Conservation (phyloP, 2,113 vertebrate genomes). For the Peromyscus californicus region DNA sequence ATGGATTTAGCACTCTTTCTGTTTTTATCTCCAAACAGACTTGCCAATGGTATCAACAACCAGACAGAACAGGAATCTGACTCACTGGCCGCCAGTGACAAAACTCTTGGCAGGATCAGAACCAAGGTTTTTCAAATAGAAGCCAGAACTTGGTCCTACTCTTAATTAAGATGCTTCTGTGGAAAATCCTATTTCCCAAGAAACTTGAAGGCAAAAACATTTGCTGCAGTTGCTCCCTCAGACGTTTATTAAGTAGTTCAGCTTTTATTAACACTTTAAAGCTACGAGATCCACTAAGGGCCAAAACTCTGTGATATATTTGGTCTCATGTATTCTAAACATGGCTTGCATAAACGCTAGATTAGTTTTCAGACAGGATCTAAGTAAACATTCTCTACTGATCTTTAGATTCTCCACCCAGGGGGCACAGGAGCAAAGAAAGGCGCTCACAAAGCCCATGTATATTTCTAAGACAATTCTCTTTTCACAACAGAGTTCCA, state of each 20-base stretch:
- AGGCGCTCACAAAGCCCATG: neutral
- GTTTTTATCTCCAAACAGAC: neutral
- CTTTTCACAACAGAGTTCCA: neutral
- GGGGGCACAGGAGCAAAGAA: neutral
- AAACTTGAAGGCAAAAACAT: conserved; percentile 24
- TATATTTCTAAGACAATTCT: conserved; percentile 14
- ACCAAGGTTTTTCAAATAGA: conserved; percentile 49
- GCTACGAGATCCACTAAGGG: neutral
- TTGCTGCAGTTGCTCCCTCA: neutral
- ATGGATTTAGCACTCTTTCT: conserved; percentile 9
- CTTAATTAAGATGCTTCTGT: conserved; percentile 50
- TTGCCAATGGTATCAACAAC: conserved; percentile 28
- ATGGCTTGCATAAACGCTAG: neutral
- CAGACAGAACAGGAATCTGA: conserved; percentile 14
- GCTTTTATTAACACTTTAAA: conserved; percentile 54
- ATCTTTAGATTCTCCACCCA: neutral
- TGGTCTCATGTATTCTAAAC: neutral
- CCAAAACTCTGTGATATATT: neutral
- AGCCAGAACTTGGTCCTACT: neutral
- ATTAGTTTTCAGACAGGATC: neutral
- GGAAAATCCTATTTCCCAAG: neutral
- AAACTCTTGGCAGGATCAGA: conserved; percentile 28
- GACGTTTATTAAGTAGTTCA: conserved; percentile 50
- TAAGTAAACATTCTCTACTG: neutral
- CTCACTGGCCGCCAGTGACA: conserved; percentile 1